A percentile compares a stretch with the other conserved stretches of the same genome.
Evolutionary conservation across 2,113 vertebrate species (phyloP).

Genomic region (Azemiops feae): DNA sequence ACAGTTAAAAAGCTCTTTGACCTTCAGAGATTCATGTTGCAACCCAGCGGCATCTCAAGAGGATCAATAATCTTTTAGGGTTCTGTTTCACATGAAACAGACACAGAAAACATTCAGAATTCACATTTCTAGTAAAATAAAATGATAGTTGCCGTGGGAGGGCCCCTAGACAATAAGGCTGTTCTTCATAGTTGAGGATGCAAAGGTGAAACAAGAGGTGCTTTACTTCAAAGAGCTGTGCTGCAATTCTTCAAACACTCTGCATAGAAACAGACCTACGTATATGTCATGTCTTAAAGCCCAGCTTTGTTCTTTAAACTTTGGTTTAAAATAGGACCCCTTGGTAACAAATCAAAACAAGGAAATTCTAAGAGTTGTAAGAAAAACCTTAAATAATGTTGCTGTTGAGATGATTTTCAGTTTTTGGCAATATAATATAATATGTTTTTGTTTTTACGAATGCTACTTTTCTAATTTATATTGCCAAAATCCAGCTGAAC

Average conservation of each 20-base stretch:
- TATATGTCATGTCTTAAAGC: slow-evolving; percentile 1
- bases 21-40: background rate
- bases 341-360: background rate
- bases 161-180: background rate
- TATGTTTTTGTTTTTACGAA: background rate
- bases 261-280: background rate
- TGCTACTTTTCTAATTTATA: background rate
- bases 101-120: background rate
- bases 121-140: background rate
- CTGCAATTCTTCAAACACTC: background rate
- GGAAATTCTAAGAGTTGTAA: background rate
- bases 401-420: background rate
- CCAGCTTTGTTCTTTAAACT: slow-evolving; percentile 22
- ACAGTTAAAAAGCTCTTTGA: background rate
- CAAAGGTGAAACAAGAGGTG: background rate
- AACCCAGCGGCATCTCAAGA: background rate
- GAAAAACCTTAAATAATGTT: background rate
- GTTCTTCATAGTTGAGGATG: slow-evolving; percentile 5
- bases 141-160: background rate
- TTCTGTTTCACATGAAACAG: background rate
- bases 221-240: slow-evolving; percentile 8
- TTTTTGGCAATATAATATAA: too few relatives aligned
- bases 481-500: background rate
- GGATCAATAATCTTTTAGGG: background rate
- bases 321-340: background rate